phyloP scores from a whole-genome alignment of 2,888 invertebrate genomes.

The Dromius quadrimaculatus region DNA sequence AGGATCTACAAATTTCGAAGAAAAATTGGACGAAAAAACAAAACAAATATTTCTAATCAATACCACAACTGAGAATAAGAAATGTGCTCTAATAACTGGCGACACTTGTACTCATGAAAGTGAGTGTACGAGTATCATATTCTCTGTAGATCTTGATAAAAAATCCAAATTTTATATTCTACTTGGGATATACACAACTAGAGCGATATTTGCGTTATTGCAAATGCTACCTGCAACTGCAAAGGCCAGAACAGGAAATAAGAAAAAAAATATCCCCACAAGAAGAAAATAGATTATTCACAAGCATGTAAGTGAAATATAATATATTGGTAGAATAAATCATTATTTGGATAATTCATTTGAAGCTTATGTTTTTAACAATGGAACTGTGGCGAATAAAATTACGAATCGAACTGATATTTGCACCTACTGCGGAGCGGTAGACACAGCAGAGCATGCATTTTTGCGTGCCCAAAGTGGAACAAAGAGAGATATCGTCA shows the following conservation, averaged over 20 bases:
- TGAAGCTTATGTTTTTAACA: no score
- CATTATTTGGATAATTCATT: no score
- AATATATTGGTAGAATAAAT: no score
- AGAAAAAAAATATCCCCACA: background rate
- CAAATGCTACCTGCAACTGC: conserved; percentile 5
- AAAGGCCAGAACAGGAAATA: background rate
- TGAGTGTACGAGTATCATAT: no score
- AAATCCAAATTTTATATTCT: background rate
- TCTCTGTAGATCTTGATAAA: no score
- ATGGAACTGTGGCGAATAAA: no score
- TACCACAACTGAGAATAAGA: background rate
- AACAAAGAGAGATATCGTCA: no score
- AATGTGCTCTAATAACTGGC: background rate
- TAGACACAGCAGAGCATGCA: no score
- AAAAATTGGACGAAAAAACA: background rate
- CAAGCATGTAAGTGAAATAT: conserved; percentile 11
- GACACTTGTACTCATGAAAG: background rate
- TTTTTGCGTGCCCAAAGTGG: no score
- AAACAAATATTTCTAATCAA: conserved; percentile 4
- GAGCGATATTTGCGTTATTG: conserved; percentile 5
- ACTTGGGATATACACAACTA: background rate
- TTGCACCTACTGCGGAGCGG: no score
- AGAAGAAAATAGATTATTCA: background rate
- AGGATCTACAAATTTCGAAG: background rate
- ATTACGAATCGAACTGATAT: no score